Percentiles rank a stretch among this genome's conserved stretches.
These are phyloP conservation scores for Clarias laeviceps DNA, from an alignment of 2,797 vertebrate species.

Conservation along the genomic window DNA sequence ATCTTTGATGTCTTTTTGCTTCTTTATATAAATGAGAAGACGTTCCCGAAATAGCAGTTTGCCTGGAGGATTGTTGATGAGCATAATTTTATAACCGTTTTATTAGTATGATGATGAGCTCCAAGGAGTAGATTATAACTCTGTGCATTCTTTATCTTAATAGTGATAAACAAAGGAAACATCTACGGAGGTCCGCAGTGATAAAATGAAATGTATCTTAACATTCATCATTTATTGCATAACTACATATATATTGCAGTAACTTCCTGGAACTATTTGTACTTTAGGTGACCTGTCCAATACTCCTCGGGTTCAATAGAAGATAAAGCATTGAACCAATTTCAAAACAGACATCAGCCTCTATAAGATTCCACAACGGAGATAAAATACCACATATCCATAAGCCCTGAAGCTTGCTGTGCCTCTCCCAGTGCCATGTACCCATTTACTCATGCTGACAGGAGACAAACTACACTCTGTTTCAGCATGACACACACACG, in stretches of 20 bases:
- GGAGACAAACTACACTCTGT: slow-evolving; percentile 71
- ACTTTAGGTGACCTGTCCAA: neutral
- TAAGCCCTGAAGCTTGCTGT: slow-evolving; percentile 54
- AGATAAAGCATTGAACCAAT: neutral
- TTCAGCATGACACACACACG: slow-evolving; percentile 50
- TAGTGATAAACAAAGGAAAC: neutral
- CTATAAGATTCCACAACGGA: neutral
- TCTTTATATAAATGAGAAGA: neutral
- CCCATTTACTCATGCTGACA: slow-evolving; percentile 51
- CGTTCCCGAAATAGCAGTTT: neutral
- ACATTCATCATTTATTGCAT: neutral
- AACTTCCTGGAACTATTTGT: neutral
- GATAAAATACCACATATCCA: neutral
- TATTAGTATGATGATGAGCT: neutral
- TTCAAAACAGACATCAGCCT: neutral
- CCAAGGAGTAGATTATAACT: neutral
- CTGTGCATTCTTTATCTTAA: neutral
- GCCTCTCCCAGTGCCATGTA: slow-evolving; percentile 57
- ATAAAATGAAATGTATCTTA: neutral
- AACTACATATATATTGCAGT: neutral
- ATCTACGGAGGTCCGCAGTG: neutral
- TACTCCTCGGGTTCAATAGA: neutral
- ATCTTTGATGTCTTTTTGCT: neutral
- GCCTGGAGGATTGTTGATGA: neutral
- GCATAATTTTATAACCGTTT: neutral